These are phyloP conservation scores for Nicator chloris DNA, from an alignment of 2,113 vertebrate genomes.

Conservation along the genomic window DNA sequence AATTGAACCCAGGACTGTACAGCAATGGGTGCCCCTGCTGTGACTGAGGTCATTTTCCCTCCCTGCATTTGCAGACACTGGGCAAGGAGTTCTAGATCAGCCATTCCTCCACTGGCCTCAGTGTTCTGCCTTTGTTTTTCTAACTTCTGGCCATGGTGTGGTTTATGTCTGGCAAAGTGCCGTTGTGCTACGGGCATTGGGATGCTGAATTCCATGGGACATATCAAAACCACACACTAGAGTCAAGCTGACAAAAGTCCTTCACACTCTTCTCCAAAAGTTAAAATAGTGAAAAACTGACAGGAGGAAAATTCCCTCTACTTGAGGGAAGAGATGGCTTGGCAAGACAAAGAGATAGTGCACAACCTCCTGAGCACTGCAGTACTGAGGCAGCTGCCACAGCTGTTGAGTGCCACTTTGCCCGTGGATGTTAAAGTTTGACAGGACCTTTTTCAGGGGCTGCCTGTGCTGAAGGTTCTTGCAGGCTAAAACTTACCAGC, in stretches of 20 bases:
- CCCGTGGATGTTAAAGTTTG: neutral
- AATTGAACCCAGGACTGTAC: neutral
- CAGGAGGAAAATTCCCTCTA: neutral
- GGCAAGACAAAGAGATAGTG: neutral
- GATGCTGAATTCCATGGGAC: neutral
- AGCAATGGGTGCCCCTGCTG: neutral
- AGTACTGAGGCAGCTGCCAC: neutral
- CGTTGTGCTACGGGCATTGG: neutral
- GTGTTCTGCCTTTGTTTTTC: neutral
- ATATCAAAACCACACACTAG: neutral
- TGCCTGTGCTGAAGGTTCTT: neutral
- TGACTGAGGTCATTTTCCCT: neutral
- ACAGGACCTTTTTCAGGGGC: neutral
- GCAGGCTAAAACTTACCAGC: neutral
- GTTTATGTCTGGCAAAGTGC: neutral
- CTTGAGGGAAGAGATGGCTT: neutral
- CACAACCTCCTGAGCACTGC: neutral
- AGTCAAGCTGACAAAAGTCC: neutral
- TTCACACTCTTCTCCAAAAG: neutral
- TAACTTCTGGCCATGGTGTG: neutral
- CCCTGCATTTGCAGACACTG: neutral
- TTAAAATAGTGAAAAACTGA: neutral
- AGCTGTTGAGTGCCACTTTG: neutral
- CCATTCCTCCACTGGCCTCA: neutral
- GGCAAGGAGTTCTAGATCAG: neutral